Evolutionary conservation across 1,140 invertebrate species (phyloP).

Genomic region (Mylabris phalerata): DNA sequence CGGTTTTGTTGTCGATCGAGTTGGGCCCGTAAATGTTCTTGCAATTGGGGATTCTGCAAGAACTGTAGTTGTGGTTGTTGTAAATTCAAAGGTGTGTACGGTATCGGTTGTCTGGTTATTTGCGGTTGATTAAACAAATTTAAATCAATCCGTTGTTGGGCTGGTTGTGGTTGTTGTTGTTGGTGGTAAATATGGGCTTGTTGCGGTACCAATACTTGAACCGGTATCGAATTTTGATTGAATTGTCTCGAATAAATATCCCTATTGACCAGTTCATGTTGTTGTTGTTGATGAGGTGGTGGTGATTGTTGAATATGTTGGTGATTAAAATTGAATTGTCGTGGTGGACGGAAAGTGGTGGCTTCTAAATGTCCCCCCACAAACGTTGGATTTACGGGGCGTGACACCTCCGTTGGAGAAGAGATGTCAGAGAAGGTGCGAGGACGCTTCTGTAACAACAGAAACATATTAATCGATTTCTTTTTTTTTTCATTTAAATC

Average conservation of each 20-base stretch:
- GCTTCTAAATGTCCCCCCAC: conserved; percentile 37
- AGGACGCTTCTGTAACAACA: conserved; percentile 40
- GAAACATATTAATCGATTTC: conserved; percentile 1
- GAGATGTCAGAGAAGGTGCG: conserved; percentile 26
- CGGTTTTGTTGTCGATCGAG: conserved; percentile 28
- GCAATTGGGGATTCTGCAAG: conserved; percentile 19
- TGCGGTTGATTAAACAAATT: conserved; percentile 10
- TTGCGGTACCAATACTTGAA: conserved; percentile 6
- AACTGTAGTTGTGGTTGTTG: conserved; percentile 23
- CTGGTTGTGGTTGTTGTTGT: conserved; percentile 16
- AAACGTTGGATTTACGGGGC: conserved; percentile 22
- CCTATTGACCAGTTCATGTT: conserved; percentile 14
- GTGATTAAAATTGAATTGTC: conserved; percentile 9
- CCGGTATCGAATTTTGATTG: conserved; percentile 6
- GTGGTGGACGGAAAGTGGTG: conserved; percentile 37
- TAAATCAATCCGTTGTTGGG: conserved; percentile 5
- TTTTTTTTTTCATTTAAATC: too few relatives aligned
- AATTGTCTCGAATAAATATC: conserved; percentile 14
- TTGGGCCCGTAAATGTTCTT: conserved; percentile 19
- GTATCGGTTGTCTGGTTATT: conserved; percentile 26
- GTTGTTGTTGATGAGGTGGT: conserved; percentile 6
- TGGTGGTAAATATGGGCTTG: conserved; percentile 12
- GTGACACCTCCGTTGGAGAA: conserved; percentile 21
- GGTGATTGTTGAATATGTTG: conserved; percentile 8
- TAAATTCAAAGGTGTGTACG: conserved; percentile 27